Conservation (phyloP, 2,888 invertebrate genomes). For the Epinotia brunnichana region DNA sequence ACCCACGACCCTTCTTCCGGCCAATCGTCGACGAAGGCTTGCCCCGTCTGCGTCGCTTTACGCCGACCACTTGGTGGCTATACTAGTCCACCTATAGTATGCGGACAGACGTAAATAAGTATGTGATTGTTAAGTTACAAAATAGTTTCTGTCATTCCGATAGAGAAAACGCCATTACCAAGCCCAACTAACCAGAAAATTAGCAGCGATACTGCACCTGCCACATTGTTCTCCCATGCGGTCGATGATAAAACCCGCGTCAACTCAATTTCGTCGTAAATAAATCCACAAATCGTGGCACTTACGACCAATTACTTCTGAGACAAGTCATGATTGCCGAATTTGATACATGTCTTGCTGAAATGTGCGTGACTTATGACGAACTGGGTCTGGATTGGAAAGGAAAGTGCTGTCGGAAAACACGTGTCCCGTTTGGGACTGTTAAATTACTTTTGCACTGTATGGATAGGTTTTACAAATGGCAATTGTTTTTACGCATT, state of each 20-base stretch:
- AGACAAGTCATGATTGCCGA: neutral
- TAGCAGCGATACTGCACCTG: constrained; percentile 17
- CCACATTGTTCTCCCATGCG: constrained; percentile 28
- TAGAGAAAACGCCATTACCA: constrained; percentile 22
- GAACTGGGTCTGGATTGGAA: neutral
- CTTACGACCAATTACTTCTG: neutral
- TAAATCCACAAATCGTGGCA: neutral
- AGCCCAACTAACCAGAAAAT: constrained; percentile 32
- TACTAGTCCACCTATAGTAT: no score
- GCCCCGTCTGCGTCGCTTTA: no score
- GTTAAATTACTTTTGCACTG: neutral
- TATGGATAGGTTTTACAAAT: neutral
- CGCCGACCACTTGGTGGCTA: no score
- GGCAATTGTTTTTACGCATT: neutral
- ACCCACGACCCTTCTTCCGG: no score
- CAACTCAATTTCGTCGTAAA: neutral
- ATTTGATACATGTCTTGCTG: neutral
- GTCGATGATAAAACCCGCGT: neutral
- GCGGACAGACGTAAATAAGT: neutral
- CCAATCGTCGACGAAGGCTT: no score
- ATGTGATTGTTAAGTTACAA: neutral
- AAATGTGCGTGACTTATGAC: neutral
- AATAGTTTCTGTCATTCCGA: neutral
- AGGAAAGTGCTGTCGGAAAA: constrained; percentile 19
- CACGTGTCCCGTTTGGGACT: constrained; percentile 2